Percentiles rank a stretch among this genome's conserved stretches.
Conservation (phyloP, 1,140 invertebrate genomes). For the Coboldia fuscipes region DNA sequence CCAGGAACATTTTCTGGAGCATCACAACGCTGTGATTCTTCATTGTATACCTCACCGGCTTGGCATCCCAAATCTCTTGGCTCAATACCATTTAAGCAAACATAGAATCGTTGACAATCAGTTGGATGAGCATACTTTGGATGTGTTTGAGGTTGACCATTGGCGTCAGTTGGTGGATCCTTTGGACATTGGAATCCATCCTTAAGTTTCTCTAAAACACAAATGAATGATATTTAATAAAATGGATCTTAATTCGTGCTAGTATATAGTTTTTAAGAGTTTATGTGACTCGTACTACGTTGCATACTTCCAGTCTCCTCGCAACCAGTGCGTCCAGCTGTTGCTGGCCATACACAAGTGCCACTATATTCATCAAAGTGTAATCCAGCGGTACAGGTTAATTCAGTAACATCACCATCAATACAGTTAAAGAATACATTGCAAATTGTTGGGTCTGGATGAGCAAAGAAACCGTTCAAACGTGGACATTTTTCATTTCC, state of each 20-base stretch:
- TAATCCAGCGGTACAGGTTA: conserved; percentile 61
- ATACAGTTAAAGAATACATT: conserved; percentile 78
- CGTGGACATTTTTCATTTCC: conserved; percentile 51
- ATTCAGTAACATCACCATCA: conserved; percentile 56
- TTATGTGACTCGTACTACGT: background rate
- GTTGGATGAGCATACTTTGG: conserved; percentile 70
- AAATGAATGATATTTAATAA: background rate
- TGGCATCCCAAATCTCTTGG: conserved; percentile 68
- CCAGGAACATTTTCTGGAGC: conserved; percentile 68
- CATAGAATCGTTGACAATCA: conserved; percentile 67
- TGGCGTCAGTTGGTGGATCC: conserved; percentile 33
- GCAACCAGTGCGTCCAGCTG: conserved; percentile 53
- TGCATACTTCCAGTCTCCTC: too few species aligned
- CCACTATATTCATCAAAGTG: conserved; percentile 67
- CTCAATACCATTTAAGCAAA: conserved; percentile 67
- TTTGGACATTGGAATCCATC: conserved; percentile 70
- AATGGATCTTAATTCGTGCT: background rate
- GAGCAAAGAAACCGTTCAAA: conserved; percentile 71
- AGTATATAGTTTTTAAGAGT: background rate
- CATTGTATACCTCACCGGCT: conserved; percentile 70
- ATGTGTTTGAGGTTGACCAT: conserved; percentile 55
- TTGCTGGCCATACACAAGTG: conserved; percentile 72
- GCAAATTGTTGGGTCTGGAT: conserved; percentile 58
- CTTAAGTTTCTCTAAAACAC: conserved; percentile 36
- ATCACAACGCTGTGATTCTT: conserved; percentile 58